Evolutionary conservation across 2,888 invertebrate species (phyloP), one percentile per base, ranked within the genome.

Genomic region (Anoncus sp.): DNA sequence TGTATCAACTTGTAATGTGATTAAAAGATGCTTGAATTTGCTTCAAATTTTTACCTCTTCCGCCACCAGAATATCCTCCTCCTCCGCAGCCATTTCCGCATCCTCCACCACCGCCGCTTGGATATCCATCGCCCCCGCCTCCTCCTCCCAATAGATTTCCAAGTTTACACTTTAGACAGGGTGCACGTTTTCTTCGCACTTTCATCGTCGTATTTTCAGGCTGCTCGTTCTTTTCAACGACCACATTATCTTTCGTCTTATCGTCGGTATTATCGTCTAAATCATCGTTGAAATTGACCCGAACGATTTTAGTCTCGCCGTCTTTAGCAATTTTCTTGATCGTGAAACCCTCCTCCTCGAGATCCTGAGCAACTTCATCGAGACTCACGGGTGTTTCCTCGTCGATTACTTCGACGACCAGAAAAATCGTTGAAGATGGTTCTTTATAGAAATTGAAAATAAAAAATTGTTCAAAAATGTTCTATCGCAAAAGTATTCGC

Each of bases 341-440:
- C 24, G 75, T 65, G 75, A 88, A 86, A 18, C 90, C 90, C 55
- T 89, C 86, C 2, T 77, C 81, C 62, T 87, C 80, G n/a, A 90
- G 83, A 20, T 87, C 88, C 55, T 83, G 84, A 9, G 89, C 88
- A 2, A 90, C 81, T n/a, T 88, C 86, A 40, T 90, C 89, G n/a
- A 90, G 82, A 53, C 82, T 82, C 18, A 87, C 85, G 7, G 88
- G 85, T 3, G 10, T 45, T 0, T 81, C 79, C 59, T 88, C 85
- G n/a, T 89, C 85, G 5, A 88, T 88, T 18, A 85, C 84, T 27
- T 88, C 89, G 47, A 90, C 74, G 7, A 90, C 71, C 24, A 90
- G 72, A 2, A 91, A 79, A 20, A 89, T 81, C 3, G 87, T 87
- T 3, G 88, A 87, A 53, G 89, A 59, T 3, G 90, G 90, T 62